Percentiles rank a stretch among this genome's conserved stretches.
Evolutionary conservation across 2,888 invertebrate genomes (phyloP).

Genomic region (Drosophila conformis): DNA sequence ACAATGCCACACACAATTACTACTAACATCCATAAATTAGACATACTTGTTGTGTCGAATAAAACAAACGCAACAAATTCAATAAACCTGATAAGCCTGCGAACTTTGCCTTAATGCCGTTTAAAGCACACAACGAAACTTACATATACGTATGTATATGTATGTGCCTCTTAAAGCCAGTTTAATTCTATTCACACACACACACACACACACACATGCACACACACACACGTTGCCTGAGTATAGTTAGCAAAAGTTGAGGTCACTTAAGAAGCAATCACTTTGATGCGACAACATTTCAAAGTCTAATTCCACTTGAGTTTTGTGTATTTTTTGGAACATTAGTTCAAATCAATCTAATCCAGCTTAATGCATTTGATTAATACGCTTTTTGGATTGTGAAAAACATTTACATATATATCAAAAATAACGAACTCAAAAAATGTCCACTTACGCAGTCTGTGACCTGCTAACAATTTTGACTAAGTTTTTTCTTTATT

Average conservation of each 20-base stretch:
- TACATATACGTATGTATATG: not conserved
- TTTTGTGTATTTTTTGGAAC: not conserved
- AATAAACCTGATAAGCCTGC: constrained; percentile 19
- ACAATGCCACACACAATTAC: not conserved
- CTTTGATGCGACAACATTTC: constrained; percentile 21
- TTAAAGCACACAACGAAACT: constrained; percentile 1
- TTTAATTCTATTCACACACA: constrained; percentile 8
- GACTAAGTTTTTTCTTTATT: not conserved
- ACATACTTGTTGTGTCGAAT: not conserved
- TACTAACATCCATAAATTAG: constrained; percentile 9
- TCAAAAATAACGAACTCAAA: not conserved
- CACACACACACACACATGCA: not conserved
- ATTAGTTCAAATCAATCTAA: not conserved
- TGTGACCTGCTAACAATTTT: too few relatives aligned
- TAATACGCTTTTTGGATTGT: not conserved
- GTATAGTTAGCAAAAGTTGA: not conserved
- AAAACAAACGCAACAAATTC: constrained; percentile 3
- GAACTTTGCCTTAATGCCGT: constrained; percentile 10
- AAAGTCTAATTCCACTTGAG: not conserved
- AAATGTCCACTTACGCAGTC: too few relatives aligned
- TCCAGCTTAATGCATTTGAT: too few relatives aligned
- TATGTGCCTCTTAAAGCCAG: not conserved
- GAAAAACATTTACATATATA: not conserved
- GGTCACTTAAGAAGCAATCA: constrained; percentile 8
- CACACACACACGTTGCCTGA: not conserved